phyloP scores from a whole-genome alignment of 2,113 vertebrate species.

The Sorex araneus region DNA sequence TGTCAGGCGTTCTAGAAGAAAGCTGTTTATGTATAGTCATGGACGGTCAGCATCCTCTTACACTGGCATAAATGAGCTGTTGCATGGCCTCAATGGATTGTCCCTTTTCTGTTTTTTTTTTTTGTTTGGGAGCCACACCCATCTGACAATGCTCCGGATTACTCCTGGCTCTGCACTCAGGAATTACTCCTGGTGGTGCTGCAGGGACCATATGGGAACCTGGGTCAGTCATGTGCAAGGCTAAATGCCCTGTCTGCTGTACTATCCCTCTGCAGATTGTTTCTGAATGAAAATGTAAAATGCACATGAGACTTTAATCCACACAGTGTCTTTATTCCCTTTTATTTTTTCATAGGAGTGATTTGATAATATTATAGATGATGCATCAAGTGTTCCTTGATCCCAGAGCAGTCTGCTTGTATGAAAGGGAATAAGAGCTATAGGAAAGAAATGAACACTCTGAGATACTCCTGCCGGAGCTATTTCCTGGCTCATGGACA shows the following conservation, averaged over 20 bases:
- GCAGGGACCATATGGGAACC: too few relatives aligned
- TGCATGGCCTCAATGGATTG: slow-evolving; percentile 16
- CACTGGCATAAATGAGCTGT: slow-evolving; percentile 36
- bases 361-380: slow-evolving; percentile 62
- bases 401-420: slow-evolving; percentile 56
- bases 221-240: too few relatives aligned
- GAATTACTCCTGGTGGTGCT: too few relatives aligned
- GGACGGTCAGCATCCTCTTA: slow-evolving; percentile 59
- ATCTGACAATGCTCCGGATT: too few relatives aligned
- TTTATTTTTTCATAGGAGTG: slow-evolving; percentile 56
- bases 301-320: not conserved
- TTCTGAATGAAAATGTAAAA: slow-evolving; percentile 73
- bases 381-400: slow-evolving; percentile 63
- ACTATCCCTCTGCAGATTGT: slow-evolving; percentile 33
- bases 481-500: slow-evolving; percentile 49
- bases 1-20: slow-evolving; percentile 47
- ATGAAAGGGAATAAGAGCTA: slow-evolving; percentile 59
- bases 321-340: not conserved
- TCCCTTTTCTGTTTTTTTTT: not conserved
- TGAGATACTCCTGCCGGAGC: not conserved
- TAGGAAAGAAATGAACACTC: slow-evolving; percentile 30
- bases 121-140: too few relatives aligned
- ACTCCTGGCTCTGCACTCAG: too few relatives aligned
- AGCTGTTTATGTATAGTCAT: not conserved
- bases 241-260: too few relatives aligned